Base-by-base conservation (phyloP, 2,113 vertebrate genomes). In the Anguilla rostrata region DNA sequence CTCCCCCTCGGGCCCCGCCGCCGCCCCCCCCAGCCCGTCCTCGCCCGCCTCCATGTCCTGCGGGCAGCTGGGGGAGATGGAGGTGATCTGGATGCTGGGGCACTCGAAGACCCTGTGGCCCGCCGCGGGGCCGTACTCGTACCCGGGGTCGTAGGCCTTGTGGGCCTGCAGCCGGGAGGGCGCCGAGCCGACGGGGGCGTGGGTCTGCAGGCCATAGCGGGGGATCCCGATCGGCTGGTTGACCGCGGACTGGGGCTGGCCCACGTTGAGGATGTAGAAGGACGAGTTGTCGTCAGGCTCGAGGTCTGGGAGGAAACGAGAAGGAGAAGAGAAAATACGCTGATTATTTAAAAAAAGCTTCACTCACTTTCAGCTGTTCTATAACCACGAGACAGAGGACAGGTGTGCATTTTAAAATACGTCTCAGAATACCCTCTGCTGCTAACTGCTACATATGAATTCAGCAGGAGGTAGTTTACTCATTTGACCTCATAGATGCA, bases 71-170 rank as follows among this genome's bases (percentile, higher is more conserved):
- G 93, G 89, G 40, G 94, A 91, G 18, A 99, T 99, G 8, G 98
- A 97, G 86, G 98, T 99, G 91, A 99, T 99, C 90, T 99, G 98
- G 91, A 99, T 99, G 91, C 98, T 99, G 43, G 98, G 98, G 88
- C 98, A 99, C 90, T 98, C 97, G 39, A 99, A 99, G 26, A 97
- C 92, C 88, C 97, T 96, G 92, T 94, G 95, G 93, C 94, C 97
- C 93, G 95, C 95, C 94, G 95, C 90, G 81, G 94, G 89, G 78
- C 87, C 94, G 6, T 96, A 96, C 86, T 95, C 96, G 89, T 94
- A 94, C 84, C 95, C 95, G 49, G 92, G 92, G 88, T 96, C 95
- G 85, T 95, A 96, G 91, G 66, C 88, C 92, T 95, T 96, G 88
- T 94, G 95, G 88, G 92, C 87, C 88, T 96, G 96, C 57, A 95